These are phyloP conservation scores for Pseudopipra pipra DNA, from an alignment of 2,113 vertebrate species.

Conservation along the genomic window DNA sequence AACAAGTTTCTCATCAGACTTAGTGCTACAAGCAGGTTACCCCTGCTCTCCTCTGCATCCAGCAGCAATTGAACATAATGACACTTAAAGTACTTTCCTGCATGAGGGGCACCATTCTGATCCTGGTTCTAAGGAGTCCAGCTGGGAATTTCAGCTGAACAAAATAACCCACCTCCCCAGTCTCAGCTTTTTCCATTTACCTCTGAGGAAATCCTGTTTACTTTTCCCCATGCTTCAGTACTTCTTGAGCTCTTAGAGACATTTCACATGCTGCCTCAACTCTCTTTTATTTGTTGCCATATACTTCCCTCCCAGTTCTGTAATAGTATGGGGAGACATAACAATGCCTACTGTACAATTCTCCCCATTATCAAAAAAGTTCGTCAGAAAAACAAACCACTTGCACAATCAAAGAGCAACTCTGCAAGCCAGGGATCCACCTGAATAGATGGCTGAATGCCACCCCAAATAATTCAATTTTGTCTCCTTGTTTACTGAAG, in stretches of 20 bases:
- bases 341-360: neutral
- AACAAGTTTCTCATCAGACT: too few species aligned
- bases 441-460: neutral
- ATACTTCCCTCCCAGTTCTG: neutral
- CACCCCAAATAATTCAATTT: neutral
- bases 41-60: neutral
- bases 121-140: neutral
- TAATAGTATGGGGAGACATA: neutral
- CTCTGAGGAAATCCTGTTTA: neutral
- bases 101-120: neutral
- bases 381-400: neutral
- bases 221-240: neutral
- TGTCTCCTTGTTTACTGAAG: neutral
- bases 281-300: neutral
- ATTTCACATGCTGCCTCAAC: neutral
- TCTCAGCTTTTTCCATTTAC: neutral
- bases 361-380: neutral
- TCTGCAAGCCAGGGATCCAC: neutral
- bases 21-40: neutral
- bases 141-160: neutral
- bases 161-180: neutral
- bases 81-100: neutral
- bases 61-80: neutral
- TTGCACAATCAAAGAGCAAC: neutral
- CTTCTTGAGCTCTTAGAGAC: fast-evolving